Percentiles rank a stretch among this genome's conserved stretches.
These are phyloP conservation scores for Cryptosula pallasiana DNA, from an alignment of 2,888 invertebrate species.

Conservation along the genomic window DNA sequence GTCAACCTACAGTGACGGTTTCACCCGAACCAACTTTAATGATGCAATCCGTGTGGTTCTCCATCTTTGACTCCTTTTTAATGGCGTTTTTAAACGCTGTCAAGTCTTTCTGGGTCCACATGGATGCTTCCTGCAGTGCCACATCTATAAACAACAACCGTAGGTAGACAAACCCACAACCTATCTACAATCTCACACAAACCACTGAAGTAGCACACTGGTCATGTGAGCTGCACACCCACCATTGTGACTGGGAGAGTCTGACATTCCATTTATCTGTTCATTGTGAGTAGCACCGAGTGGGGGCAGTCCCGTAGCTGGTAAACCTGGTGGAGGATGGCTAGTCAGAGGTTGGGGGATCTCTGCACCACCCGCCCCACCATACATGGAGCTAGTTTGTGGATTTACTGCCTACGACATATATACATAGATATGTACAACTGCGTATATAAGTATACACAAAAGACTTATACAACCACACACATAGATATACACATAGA, in stretches of 20 bases:
- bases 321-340: too few relatives aligned
- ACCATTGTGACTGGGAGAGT: background rate
- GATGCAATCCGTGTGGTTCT: conserved; percentile 69
- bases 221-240: too few relatives aligned
- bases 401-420: too few relatives aligned
- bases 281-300: conserved; percentile 5
- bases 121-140: conserved; percentile 63
- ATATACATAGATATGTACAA: too few relatives aligned
- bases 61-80: conserved; percentile 54
- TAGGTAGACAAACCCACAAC: too few relatives aligned
- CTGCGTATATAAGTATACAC: too few relatives aligned
- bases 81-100: conserved; percentile 85
- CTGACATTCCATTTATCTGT: background rate
- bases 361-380: background rate
- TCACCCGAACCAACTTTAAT: conserved; percentile 95
- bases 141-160: conserved; percentile 14
- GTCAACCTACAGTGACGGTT: conserved; percentile 83
- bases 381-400: too few relatives aligned
- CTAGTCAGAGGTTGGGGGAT: too few relatives aligned
- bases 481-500: too few relatives aligned
- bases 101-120: conserved; percentile 92
- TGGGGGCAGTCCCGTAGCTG: background rate
- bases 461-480: too few relatives aligned
- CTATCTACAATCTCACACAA: too few relatives aligned
- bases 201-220: too few relatives aligned